Evolutionary conservation across 2,888 invertebrate genomes (phyloP).

Genomic region (Diarsia rubi): DNA sequence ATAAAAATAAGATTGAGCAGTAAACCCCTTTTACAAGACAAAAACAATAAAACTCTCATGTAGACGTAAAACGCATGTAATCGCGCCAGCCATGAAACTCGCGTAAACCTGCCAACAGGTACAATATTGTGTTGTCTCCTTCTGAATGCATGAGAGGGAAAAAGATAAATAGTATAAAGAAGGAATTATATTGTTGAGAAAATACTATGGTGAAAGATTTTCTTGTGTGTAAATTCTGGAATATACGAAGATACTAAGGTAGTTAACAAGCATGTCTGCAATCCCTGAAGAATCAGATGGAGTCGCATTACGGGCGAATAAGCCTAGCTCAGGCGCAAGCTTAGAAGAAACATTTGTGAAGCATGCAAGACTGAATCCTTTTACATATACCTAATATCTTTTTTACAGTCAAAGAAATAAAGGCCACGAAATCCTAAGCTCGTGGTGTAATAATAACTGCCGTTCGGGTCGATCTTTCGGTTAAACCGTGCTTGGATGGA

Average conservation of each 20-base stretch:
- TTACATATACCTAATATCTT: neutral
- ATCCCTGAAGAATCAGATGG: constrained; percentile 2
- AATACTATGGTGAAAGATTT: constrained; percentile 15
- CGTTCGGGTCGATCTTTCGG: no score
- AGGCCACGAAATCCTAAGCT: neutral
- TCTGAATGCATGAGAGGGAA: constrained; percentile 26
- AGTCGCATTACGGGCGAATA: neutral
- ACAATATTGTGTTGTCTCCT: constrained; percentile 28
- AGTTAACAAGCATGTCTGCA: constrained; percentile 7
- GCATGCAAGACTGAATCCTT: neutral
- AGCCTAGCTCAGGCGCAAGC: neutral
- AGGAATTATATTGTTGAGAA: constrained; percentile 30
- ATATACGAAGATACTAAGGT: constrained; percentile 12
- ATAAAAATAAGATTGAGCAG: constrained; percentile 56
- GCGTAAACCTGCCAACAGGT: constrained; percentile 58
- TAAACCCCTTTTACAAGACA: constrained; percentile 63
- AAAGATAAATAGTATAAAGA: constrained; percentile 13
- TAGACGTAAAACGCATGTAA: constrained; percentile 60
- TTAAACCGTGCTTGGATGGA: no score
- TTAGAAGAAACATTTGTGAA: neutral
- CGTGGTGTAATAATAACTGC: no score
- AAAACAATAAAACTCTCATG: constrained; percentile 58
- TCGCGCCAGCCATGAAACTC: constrained; percentile 53
- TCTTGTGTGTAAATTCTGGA: constrained; percentile 17
- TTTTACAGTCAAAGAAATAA: neutral